Evolutionary conservation across 2,113 vertebrate genomes (phyloP).

Genomic region (Ochotona princeps): DNA sequence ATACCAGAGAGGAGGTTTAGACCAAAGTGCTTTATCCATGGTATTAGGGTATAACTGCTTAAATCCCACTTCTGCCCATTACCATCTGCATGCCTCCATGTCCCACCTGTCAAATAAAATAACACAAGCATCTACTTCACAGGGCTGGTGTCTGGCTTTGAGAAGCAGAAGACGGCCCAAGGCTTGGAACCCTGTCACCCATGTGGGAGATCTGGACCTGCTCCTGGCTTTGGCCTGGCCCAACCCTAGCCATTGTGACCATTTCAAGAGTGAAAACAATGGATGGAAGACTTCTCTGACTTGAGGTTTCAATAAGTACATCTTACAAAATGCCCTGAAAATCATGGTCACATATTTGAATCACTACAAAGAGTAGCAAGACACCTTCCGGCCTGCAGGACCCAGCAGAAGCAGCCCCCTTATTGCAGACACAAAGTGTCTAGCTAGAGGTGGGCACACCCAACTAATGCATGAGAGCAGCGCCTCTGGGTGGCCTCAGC

Average conservation of each 20-base stretch:
- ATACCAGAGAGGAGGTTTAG: not conserved
- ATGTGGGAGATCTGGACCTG: no score
- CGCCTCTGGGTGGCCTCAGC: not conserved
- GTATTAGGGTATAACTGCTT: not conserved
- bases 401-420: not conserved
- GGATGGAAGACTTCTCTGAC: no score
- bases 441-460: not conserved
- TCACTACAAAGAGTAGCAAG: not conserved
- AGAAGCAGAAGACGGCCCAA: no score
- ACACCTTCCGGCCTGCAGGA: not conserved
- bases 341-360: not conserved
- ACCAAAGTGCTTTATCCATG: not conserved
- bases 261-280: no score
- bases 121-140: not conserved
- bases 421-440: not conserved
- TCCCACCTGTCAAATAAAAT: not conserved
- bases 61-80: not conserved
- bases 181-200: no score
- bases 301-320: not conserved
- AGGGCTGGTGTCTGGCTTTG: not conserved
- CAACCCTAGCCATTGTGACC: no score
- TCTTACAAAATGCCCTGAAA: conserved; percentile 5
- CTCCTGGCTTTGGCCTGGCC: no score
- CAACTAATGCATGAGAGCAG: not conserved
- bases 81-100: not conserved